Evolutionary conservation across 2,113 vertebrate genomes (phyloP).

Genomic region (Dicrurus megarhynchus): DNA sequence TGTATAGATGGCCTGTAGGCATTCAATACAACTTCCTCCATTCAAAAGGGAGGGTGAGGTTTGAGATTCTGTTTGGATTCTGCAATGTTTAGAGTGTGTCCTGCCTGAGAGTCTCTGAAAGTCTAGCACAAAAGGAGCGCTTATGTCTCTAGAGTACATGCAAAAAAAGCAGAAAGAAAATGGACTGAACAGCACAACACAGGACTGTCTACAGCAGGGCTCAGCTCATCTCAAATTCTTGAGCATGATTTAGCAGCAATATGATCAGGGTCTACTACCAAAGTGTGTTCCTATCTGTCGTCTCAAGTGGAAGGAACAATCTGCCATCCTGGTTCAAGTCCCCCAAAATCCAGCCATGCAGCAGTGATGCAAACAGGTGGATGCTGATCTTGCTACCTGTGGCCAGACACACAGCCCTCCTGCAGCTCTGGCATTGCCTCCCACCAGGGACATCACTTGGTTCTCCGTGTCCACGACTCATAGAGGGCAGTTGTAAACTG

Average conservation of each 20-base stretch:
- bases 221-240: not conserved
- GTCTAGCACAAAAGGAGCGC: not conserved
- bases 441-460: too few relatives aligned
- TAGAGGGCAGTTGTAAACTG: not conserved
- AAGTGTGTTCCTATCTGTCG: not conserved
- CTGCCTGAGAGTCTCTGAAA: not conserved
- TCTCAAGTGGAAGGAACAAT: not conserved
- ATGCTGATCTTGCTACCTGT: not conserved
- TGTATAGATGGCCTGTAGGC: not conserved
- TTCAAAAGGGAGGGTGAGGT: not conserved
- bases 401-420: not conserved
- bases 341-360: not conserved
- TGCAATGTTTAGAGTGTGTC: not conserved
- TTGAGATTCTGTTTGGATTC: not conserved
- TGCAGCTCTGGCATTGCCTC: not conserved
- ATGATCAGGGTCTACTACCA: not conserved
- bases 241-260: not conserved
- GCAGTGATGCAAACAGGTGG: not conserved
- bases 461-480: fast-evolving
- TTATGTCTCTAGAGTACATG: not conserved
- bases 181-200: fast-evolving
- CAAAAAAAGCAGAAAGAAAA: not conserved
- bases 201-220: not conserved
- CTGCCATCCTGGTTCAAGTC: not conserved
- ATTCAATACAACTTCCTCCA: not conserved